Base-by-base conservation (phyloP, 2,797 vertebrate species). In the Sebastes iracundus region DNA sequence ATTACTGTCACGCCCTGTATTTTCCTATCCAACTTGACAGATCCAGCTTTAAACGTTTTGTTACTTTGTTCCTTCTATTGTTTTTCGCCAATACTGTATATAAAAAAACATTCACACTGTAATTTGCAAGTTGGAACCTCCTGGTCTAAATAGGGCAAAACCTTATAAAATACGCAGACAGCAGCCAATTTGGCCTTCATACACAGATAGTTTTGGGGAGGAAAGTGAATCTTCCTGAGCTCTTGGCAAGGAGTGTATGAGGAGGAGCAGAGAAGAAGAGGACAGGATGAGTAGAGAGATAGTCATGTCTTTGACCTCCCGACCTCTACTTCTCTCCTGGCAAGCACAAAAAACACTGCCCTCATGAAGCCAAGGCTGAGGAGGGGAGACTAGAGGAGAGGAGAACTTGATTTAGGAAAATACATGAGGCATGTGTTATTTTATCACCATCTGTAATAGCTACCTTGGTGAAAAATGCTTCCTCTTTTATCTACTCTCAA, bases 401-500 rank as follows among this genome's bases (percentile, higher is more conserved):
- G 27, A 67, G 64, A 42, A 42, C 3, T 23, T 55, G 62, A 38
- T 56, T 81, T 38, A 64, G 13, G 58, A 61, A 35, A 74, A 71
- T 11, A 70, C 3, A 12, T 63, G 59, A 63, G 56, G 56, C 32
- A 27, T 84, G 58, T 60, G 12, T 72, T 67, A 80, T 77, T 78
- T 87, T 68, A 84, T 81, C 13, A 64, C 69, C 67, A 72, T 85
- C 81, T 81, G 64, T 62, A 68, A 82, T 42, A 83, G 77, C 73
- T 82, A 84, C 74, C 35, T 72, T 74, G 38, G 68, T 62, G 32
- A 80, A 73, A 69, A 61, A 81, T 62, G 64, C 59, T 87, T 79
- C 69, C 55, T 87, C 72, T 82, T 77, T 83, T 84, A 86, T 86
- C 74, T 77, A 32, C 63, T 83, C 77, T 86, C 38, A 63, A 77